Conservation (phyloP, 2,888 invertebrate species). For the Agrotis exclamationis region DNA sequence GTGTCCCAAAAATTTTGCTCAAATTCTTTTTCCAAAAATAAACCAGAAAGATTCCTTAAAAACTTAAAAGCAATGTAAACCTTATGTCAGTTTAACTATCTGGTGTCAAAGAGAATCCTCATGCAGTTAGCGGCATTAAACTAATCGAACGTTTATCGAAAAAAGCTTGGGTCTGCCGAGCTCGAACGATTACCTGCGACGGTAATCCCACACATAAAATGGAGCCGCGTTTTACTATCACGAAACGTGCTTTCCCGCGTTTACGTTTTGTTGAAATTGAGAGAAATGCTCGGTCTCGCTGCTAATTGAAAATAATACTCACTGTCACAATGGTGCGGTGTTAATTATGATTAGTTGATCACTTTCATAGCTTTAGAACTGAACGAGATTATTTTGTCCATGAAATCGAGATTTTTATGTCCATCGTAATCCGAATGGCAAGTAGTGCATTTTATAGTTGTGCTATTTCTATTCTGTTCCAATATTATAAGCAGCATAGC, state of each 20-base stretch:
- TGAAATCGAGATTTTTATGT: conserved; percentile 9
- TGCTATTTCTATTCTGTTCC: neutral
- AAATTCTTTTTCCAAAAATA: neutral
- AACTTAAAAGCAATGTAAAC: neutral
- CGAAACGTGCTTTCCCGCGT: conserved; percentile 17
- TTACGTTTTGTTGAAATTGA: conserved; percentile 31
- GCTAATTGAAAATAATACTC: conserved; percentile 59
- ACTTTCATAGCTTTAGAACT: conserved; percentile 13
- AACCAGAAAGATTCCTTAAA: neutral
- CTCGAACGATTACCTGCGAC: conserved; percentile 22
- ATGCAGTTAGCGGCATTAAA: conserved; percentile 40
- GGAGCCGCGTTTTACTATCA: conserved; percentile 33
- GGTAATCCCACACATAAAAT: conserved; percentile 50
- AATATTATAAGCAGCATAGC: no score
- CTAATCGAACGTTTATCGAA: conserved; percentile 60
- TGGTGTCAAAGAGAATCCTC: conserved; percentile 9
- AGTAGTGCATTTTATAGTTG: neutral
- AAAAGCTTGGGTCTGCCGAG: conserved; percentile 44
- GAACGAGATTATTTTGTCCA: conserved; percentile 6
- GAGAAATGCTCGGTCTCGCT: conserved; percentile 25
- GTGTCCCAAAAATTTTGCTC: no score
- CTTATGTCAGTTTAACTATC: neutral
- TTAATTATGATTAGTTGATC: conserved; percentile 13
- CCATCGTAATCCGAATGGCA: neutral
- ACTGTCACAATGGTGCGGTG: conserved; percentile 6